A percentile compares a stretch with the other conserved stretches of the same genome.
These are phyloP conservation scores for Sander lucioperca DNA, from an alignment of 2,113 vertebrate species.

Conservation along the genomic window DNA sequence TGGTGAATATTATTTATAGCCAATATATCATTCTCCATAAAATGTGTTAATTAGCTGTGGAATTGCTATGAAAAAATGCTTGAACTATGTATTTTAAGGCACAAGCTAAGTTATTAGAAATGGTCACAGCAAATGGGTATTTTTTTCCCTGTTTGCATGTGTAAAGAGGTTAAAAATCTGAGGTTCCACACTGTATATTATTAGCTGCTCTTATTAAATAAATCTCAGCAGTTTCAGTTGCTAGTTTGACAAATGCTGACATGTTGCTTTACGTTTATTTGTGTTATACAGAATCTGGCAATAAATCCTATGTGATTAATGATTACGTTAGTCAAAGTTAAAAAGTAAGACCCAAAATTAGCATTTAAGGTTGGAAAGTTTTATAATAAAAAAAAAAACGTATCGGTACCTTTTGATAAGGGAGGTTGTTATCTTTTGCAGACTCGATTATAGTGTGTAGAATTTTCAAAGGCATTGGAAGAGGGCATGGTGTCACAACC, in stretches of 20 bases:
- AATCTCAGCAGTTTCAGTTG: not conserved
- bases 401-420: slow-evolving; percentile 14
- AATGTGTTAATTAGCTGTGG: not conserved
- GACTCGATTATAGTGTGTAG: not conserved
- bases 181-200: not conserved
- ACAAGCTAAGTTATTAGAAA: not conserved
- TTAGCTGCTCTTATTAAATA: not conserved
- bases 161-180: not conserved
- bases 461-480: slow-evolving; percentile 2
- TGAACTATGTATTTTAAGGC: not conserved
- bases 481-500: not conserved
- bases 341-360: not conserved
- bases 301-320: not conserved
- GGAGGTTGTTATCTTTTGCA: not conserved
- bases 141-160: not conserved
- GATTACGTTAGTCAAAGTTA: not conserved
- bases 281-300: not conserved
- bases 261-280: not conserved
- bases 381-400: not conserved
- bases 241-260: not conserved
- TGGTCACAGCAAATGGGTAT: not conserved
- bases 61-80: not conserved
- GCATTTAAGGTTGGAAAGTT: slow-evolving; percentile 2
- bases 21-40: not conserved
- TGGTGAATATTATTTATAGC: not conserved